Evolutionary conservation across 2,113 vertebrate genomes (phyloP).

Genomic region (Chaetops frenatus): DNA sequence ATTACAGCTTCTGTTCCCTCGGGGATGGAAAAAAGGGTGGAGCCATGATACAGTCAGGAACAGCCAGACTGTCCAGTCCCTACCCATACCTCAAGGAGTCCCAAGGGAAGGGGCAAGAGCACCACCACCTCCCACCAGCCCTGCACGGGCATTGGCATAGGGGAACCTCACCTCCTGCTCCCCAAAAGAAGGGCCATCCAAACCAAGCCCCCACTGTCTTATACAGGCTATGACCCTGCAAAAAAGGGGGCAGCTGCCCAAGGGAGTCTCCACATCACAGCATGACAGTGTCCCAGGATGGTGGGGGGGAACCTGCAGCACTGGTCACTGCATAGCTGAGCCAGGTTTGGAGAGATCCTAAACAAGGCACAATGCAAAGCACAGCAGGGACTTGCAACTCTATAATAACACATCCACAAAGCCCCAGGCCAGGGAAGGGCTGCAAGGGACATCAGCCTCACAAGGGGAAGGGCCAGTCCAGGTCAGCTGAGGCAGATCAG

Average conservation of each 20-base stretch:
- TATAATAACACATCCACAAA: neutral
- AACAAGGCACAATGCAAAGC: neutral
- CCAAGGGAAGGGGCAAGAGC: neutral
- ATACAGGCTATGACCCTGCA: neutral
- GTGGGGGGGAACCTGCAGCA: neutral
- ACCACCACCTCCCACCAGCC: neutral
- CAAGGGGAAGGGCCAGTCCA: neutral
- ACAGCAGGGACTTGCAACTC: neutral
- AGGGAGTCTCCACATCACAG: neutral
- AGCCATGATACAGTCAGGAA: neutral
- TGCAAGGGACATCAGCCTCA: neutral
- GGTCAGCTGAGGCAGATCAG: neutral
- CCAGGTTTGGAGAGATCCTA: neutral
- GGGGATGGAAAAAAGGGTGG: neutral
- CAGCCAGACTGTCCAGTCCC: neutral
- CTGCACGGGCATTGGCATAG: neutral
- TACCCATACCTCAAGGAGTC: neutral
- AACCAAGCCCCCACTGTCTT: neutral
- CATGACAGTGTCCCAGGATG: rapidly evolving
- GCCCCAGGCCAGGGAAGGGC: neutral
- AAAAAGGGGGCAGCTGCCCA: neutral
- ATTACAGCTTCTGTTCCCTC: neutral
- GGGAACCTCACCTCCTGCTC: neutral
- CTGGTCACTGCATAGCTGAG: neutral
- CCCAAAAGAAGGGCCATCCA: neutral